Percentiles rank a stretch among this genome's conserved stretches.
These are phyloP conservation scores for Clarias laeviceps DNA, from an alignment of 2,797 vertebrate genomes.

Conservation along the genomic window DNA sequence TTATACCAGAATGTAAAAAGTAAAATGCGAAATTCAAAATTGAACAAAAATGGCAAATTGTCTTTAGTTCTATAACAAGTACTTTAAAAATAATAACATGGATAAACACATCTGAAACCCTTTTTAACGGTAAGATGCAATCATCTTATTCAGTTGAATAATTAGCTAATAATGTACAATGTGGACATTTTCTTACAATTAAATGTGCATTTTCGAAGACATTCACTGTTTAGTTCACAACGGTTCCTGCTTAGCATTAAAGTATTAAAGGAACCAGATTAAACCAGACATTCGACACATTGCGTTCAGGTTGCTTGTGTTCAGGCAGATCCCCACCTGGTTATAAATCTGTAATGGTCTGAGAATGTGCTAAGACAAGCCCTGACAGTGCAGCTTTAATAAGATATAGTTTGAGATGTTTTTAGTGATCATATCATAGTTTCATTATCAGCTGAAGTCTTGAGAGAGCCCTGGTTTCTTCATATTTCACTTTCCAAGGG, in stretches of 20 bases:
- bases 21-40: not conserved
- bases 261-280: not conserved
- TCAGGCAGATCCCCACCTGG: slow-evolving; percentile 6
- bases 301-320: not conserved
- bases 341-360: slow-evolving; percentile 15
- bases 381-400: not conserved
- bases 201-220: not conserved
- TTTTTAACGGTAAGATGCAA: not conserved
- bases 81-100: not conserved
- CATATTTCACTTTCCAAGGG: no score
- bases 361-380: slow-evolving; percentile 17
- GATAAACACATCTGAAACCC: not conserved
- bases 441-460: not conserved
- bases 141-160: not conserved
- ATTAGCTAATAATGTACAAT: not conserved
- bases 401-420: not conserved
- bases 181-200: not conserved
- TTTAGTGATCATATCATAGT: not conserved
- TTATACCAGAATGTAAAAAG: not conserved
- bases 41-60: not conserved
- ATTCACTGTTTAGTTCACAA: not conserved
- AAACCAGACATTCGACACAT: not conserved
- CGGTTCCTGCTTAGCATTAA: not conserved
- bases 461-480: no score
- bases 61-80: not conserved